Conservation (phyloP, 2,888 invertebrate species). For the Nephrocerus scutellatus region DNA sequence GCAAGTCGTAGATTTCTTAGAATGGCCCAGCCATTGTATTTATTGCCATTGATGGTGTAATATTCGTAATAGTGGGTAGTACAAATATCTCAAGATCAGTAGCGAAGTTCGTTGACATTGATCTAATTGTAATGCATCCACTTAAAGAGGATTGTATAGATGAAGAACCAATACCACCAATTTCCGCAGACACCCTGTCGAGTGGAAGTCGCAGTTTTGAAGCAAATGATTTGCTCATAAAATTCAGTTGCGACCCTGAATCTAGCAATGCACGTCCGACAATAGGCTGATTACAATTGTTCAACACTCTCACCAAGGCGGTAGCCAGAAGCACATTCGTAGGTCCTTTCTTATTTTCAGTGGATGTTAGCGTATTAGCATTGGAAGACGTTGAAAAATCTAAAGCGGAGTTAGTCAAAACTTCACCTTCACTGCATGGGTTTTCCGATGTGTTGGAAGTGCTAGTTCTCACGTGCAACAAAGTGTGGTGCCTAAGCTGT, state of each 20-base stretch:
- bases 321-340: not conserved
- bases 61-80: slow-evolving; percentile 10
- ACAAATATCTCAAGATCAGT: too few relatives aligned
- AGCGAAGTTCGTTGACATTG: slow-evolving; percentile 1
- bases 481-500: slow-evolving; percentile 15
- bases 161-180: slow-evolving; percentile 10
- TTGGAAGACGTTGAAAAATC: not conserved
- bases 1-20: slow-evolving; percentile 15
- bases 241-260: slow-evolving; percentile 9
- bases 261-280: slow-evolving; percentile 10
- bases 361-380: too few relatives aligned
- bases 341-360: not conserved
- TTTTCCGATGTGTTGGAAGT: not conserved
- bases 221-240: too few relatives aligned
- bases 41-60: slow-evolving; percentile 12
- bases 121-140: not conserved
- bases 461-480: slow-evolving; percentile 15
- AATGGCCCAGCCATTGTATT: slow-evolving; percentile 15
- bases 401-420: too few relatives aligned
- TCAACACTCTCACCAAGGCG: not conserved
- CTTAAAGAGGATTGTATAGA: too few relatives aligned
- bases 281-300: too few relatives aligned
- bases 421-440: too few relatives aligned
- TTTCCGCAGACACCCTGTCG: slow-evolving; percentile 11
- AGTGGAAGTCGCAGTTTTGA: too few relatives aligned